Conservation (phyloP, 1,140 invertebrate species). For the Callitettix versicolor region DNA sequence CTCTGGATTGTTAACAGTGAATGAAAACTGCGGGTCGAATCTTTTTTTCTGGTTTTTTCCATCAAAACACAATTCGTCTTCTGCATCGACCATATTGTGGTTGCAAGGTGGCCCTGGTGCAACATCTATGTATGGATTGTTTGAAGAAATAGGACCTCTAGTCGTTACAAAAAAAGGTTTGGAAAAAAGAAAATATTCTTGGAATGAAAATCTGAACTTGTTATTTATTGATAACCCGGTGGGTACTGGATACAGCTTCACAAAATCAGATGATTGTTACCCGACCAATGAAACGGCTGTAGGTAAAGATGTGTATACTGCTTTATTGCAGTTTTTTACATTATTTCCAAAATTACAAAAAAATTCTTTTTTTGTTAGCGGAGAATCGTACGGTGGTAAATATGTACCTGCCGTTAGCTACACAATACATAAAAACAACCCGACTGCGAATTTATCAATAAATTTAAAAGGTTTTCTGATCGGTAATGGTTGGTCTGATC, state of each 20-base stretch:
- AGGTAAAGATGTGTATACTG: constrained; percentile 13
- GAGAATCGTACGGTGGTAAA: constrained; percentile 79
- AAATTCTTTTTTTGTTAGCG: constrained; percentile 66
- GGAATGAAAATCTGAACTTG: constrained; percentile 13
- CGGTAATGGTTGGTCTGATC: constrained; percentile 76
- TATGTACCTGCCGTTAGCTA: constrained; percentile 68
- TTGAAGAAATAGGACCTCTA: constrained; percentile 45
- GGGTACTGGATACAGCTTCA: constrained; percentile 48
- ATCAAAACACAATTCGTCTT: constrained; percentile 35
- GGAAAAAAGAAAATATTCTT: constrained; percentile 5
- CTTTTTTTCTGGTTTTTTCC: constrained; percentile 73
- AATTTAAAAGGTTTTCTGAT: constrained; percentile 61
- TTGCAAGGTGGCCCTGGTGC: constrained; percentile 65
- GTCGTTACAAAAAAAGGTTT: constrained; percentile 31
- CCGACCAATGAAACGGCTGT: constrained; percentile 49
- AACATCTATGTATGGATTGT: constrained; percentile 56
- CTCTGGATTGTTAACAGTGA: constrained; percentile 61
- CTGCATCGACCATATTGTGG: constrained; percentile 60
- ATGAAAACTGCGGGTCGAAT: constrained; percentile 47
- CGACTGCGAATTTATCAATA: constrained; percentile 40
- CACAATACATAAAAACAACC: constrained; percentile 59
- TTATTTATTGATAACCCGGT: constrained; percentile 66
- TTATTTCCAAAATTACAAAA: constrained; percentile 53
- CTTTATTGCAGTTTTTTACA: constrained; percentile 51
- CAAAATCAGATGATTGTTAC: constrained; percentile 45